Base-by-base conservation (phyloP, 37 sponge, comb jelly and placozoan genomes). In the Cliona cf. orientalis region DNA sequence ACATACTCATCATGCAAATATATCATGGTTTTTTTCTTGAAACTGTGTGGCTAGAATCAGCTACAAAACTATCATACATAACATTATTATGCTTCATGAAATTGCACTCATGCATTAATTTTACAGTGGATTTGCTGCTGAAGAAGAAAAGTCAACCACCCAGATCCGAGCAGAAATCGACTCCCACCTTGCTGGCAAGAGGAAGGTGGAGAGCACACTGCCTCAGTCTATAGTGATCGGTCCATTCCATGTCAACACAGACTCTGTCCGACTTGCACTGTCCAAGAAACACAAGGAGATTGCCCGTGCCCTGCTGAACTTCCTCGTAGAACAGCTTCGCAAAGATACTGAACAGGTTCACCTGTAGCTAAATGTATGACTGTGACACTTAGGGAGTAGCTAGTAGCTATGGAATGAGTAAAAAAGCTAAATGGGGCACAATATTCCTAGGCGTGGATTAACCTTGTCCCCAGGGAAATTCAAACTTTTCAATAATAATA, bases 81-180 rank as follows among this genome's bases (percentile, higher is more conserved):
- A n/a, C n/a, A n/a, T n/a, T n/a, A n/a, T n/a, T n/a, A n/a, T n/a
- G n/a, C n/a, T n/a, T n/a, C n/a, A n/a, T 49, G 55, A 19, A 49
- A 17, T 17, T 49, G 17, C 25, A n/a, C 71, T 41, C 11, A 2
- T 31, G 3, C 55, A 2, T 58, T 38, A 25, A n/a, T 35, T 21
- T 56, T 70, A 1, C 73, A 82, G 82, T 9, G 64, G 72, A 2
- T 72, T 82, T 62, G 45, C 82, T 41, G 61, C 32, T 17, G 82
- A 71, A 11, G 88, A 81, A 33, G 87, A 91, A 55, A 83, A 81
- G 81, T 87, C 91, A 32, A 85, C 88, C 44, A 40, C 68, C 45
- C 90, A 96, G 71, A 86, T 99, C 41, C 88, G 87, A 64, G 77
- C 81, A 0, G 93, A 96, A 67, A 96, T 99, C 58, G 97, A 96